Percentiles rank a stretch among this genome's conserved stretches.
Conservation (phyloP, 2,797 vertebrate genomes). For the Dipus sagitta region DNA sequence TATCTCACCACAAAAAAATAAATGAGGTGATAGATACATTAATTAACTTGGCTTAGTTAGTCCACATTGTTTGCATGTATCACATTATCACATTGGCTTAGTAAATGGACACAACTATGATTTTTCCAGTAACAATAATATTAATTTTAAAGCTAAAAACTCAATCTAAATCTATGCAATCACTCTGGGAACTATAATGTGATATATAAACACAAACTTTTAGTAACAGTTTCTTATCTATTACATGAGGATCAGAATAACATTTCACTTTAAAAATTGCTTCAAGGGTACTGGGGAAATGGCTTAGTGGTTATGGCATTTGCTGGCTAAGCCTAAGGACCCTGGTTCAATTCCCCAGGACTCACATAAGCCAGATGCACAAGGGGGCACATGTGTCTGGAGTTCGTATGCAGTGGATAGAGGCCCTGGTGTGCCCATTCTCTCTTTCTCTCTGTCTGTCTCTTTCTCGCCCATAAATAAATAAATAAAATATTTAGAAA, state of each 20-base stretch:
- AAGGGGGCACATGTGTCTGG: no score
- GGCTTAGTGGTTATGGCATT: no score
- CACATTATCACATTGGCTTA: background rate
- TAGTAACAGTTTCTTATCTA: background rate
- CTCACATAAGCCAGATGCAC: no score
- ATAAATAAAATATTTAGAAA: no score
- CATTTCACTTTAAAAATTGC: background rate
- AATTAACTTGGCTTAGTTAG: background rate
- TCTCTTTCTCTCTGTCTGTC: no score
- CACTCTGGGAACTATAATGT: background rate
- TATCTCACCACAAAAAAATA: background rate
- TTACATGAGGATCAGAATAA: slow-evolving; percentile 1
- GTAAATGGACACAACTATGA: background rate
- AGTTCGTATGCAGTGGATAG: no score
- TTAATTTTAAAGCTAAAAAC: background rate
- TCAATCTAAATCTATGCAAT: background rate
- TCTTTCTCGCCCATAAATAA: no score
- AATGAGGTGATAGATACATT: background rate
- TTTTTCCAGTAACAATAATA: background rate
- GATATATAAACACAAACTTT: background rate
- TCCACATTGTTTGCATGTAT: background rate
- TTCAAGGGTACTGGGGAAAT: no score
- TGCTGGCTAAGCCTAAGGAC: no score
- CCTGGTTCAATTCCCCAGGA: no score
- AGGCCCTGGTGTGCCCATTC: no score